Evolutionary conservation across 35 echinoderm and acorn worm species (phyloP).

Genomic region (Acanthaster planci): DNA sequence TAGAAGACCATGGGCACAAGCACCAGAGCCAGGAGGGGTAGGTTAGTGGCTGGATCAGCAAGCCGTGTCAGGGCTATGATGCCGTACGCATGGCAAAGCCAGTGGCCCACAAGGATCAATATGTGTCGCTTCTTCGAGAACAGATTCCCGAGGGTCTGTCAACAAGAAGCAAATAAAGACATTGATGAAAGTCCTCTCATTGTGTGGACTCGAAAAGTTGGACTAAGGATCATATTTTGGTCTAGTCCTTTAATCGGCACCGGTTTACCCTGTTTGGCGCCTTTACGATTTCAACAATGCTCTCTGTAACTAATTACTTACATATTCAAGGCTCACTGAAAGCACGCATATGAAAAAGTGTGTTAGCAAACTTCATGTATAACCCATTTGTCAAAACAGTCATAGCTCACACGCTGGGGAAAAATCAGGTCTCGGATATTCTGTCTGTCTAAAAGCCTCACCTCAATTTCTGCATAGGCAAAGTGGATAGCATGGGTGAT

Average conservation of each 20-base stretch:
- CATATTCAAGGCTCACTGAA: too few relatives aligned
- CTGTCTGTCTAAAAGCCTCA: too few relatives aligned
- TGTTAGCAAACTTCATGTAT: too few relatives aligned
- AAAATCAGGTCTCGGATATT: too few relatives aligned
- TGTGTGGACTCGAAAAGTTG: too few relatives aligned
- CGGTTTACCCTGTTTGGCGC: too few relatives aligned
- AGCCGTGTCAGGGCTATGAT: constrained; percentile 88
- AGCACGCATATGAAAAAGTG: too few relatives aligned
- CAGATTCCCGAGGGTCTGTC: constrained; percentile 75
- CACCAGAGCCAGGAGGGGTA: constrained; percentile 61
- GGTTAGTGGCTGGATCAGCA: constrained; percentile 62
- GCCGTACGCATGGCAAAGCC: constrained; percentile 89
- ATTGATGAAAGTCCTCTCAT: too few relatives aligned
- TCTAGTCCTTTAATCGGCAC: neutral
- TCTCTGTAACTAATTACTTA: too few relatives aligned
- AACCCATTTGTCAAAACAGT: too few relatives aligned
- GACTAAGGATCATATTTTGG: neutral
- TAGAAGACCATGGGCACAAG: constrained; percentile 86
- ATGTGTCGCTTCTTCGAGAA: constrained; percentile 62
- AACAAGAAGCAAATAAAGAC: neutral
- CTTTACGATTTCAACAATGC: too few relatives aligned
- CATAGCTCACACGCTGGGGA: too few relatives aligned
- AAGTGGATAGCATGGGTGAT: constrained; percentile 86
- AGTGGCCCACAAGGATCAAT: constrained; percentile 80
- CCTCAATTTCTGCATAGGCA: constrained; percentile 71